These are phyloP conservation scores for Oxytorus armatus DNA, from an alignment of 2,888 invertebrate genomes.

Conservation along the genomic window DNA sequence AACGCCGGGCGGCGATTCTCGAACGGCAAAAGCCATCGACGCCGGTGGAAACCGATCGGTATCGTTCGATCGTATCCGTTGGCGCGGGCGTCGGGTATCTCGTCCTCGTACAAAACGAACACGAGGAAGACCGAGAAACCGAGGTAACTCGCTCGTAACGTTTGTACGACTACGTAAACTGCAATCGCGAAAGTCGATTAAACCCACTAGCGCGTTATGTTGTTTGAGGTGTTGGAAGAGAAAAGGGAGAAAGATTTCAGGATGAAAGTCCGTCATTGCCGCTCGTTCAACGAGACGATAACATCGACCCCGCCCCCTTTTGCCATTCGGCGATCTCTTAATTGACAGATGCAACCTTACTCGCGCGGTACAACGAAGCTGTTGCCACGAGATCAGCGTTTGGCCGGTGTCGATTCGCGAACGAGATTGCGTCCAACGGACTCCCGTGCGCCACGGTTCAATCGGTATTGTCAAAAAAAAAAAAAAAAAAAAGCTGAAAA, in stretches of 20 bases:
- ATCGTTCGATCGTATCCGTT: conserved; percentile 73
- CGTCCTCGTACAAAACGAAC: conserved; percentile 1
- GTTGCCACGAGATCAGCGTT: too few species aligned
- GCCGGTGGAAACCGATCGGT: conserved; percentile 67
- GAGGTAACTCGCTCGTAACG: conserved; percentile 72
- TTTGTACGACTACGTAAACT: conserved; percentile 64
- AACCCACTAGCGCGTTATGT: conserved; percentile 32
- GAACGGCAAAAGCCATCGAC: conserved; percentile 40
- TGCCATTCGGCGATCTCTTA: conserved; percentile 65
- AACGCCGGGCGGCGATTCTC: conserved; percentile 20
- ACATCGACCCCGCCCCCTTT: conserved; percentile 22
- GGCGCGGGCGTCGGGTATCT: conserved; percentile 72
- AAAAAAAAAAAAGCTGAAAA: too few species aligned
- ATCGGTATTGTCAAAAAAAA: too few species aligned
- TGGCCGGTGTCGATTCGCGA: too few species aligned
- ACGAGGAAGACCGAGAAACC: conserved; percentile 10
- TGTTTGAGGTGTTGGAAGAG: conserved; percentile 23
- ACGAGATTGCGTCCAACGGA: too few species aligned
- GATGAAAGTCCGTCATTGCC: neutral
- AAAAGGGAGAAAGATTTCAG: neutral
- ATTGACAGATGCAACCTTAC: conserved; percentile 53
- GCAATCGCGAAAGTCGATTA: conserved; percentile 67
- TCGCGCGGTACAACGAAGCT: too few species aligned
- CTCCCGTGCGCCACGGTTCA: too few species aligned
- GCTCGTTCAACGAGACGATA: conserved; percentile 12